Percentiles rank a stretch among this genome's conserved stretches.
These are phyloP conservation scores for Phenacoccus solenopsis DNA, from an alignment of 1,140 invertebrate genomes.

Conservation along the genomic window DNA sequence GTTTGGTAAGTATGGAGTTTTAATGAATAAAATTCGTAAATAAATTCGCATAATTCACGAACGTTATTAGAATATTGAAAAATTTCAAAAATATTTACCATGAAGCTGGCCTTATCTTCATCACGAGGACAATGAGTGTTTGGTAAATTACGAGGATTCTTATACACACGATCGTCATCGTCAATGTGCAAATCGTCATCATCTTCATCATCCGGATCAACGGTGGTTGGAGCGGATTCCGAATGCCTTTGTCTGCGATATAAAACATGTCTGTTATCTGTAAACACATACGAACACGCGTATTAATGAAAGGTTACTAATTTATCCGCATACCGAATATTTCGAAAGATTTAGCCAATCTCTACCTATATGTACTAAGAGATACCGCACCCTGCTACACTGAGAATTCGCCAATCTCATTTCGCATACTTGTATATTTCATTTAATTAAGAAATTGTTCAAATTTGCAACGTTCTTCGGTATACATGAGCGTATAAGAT, in stretches of 20 bases:
- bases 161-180: conserved; percentile 64
- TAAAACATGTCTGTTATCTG: background rate
- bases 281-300: background rate
- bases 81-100: conserved; percentile 29
- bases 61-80: background rate
- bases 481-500: background rate
- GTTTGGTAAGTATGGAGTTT: too few species aligned
- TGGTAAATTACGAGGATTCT: conserved; percentile 77
- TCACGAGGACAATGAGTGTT: conserved; percentile 68
- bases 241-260: conserved; percentile 13
- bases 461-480: background rate
- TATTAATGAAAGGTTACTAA: too few species aligned
- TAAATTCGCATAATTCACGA: too few species aligned
- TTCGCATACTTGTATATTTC: background rate
- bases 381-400: too few species aligned
- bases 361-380: too few species aligned
- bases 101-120: conserved; percentile 48
- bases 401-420: background rate
- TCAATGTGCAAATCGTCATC: conserved; percentile 44
- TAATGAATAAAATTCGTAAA: too few species aligned
- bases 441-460: background rate
- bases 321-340: too few species aligned
- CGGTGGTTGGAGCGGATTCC: background rate
- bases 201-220: conserved; percentile 26
- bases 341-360: too few species aligned